Percentiles rank a stretch among this genome's conserved stretches.
Conservation (phyloP, 2,888 invertebrate species). For the Hoplodrina ambigua region DNA sequence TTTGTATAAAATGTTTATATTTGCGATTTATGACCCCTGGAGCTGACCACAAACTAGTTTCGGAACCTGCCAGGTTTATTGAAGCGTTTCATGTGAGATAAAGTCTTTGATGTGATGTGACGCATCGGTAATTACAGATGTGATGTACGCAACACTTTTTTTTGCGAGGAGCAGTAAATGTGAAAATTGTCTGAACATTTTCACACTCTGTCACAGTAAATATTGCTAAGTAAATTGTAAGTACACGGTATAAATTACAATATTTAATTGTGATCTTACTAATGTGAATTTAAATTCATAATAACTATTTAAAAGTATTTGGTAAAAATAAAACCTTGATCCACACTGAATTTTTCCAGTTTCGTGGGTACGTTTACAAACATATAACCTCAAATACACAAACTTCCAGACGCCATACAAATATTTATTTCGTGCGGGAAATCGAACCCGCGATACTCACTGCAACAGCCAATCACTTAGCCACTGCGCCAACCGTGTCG, state of each 20-base stretch:
- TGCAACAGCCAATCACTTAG: no score
- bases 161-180: background rate
- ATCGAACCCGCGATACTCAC: no score
- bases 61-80: slow-evolving; percentile 38
- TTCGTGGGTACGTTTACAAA: no score
- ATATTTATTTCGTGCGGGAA: no score
- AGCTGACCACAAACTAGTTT: slow-evolving; percentile 58
- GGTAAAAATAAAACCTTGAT: no score
- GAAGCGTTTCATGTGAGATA: slow-evolving; percentile 29
- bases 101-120: slow-evolving; percentile 53
- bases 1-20: slow-evolving; percentile 47
- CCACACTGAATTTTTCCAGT: no score
- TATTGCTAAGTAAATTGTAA: background rate
- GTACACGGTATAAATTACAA: background rate
- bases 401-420: no score
- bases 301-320: no score
- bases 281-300: no score
- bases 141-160: slow-evolving; percentile 1
- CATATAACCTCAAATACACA: no score
- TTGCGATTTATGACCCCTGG: slow-evolving; percentile 40
- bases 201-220: background rate
- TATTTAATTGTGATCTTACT: background rate
- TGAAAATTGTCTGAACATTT: background rate
- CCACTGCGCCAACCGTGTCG: no score
- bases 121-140: slow-evolving; percentile 21